Evolutionary conservation across 2,888 invertebrate genomes (phyloP).

Genomic region (Hedya salicella): DNA sequence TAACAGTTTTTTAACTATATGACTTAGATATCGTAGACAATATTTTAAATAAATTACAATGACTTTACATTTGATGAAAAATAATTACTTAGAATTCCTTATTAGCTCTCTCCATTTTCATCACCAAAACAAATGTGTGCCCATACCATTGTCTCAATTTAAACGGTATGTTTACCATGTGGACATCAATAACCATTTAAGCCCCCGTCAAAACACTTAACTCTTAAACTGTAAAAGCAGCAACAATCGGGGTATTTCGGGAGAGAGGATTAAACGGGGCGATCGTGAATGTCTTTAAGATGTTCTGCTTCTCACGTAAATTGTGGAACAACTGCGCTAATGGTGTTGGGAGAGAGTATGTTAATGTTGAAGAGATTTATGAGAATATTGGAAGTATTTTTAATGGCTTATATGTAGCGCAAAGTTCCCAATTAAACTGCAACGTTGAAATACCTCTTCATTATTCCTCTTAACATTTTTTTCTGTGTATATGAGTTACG

Average conservation of each 20-base stretch:
- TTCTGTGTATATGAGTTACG: too few relatives aligned
- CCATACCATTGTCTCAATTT: slow-evolving; percentile 31
- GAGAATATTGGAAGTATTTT: background rate
- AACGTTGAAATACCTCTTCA: too few relatives aligned
- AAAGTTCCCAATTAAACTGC: too few relatives aligned
- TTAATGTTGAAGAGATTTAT: slow-evolving; percentile 22
- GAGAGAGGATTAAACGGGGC: slow-evolving; percentile 53
- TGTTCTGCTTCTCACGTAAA: slow-evolving; percentile 35
- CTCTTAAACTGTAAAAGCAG: slow-evolving; percentile 58
- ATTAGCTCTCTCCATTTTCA: background rate
- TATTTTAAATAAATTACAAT: background rate
- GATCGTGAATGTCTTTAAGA: slow-evolving; percentile 33
- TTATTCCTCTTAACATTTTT: too few relatives aligned
- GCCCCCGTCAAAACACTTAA: slow-evolving; percentile 73
- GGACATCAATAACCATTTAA: slow-evolving; percentile 73
- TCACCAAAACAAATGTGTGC: slow-evolving; percentile 24
- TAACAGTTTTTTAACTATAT: too few relatives aligned
- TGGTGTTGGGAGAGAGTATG: slow-evolving; percentile 5
- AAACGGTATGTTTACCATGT: slow-evolving; percentile 55
- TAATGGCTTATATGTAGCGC: background rate
- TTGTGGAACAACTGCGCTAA: slow-evolving; percentile 23
- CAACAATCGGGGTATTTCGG: slow-evolving; percentile 73
- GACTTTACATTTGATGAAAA: background rate
- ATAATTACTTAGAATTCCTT: background rate
- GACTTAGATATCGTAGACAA: too few relatives aligned